A percentile compares a stretch with the other conserved stretches of the same genome.
Evolutionary conservation across 2,888 invertebrate genomes (phyloP).

Genomic region (Itoplectis maculator): DNA sequence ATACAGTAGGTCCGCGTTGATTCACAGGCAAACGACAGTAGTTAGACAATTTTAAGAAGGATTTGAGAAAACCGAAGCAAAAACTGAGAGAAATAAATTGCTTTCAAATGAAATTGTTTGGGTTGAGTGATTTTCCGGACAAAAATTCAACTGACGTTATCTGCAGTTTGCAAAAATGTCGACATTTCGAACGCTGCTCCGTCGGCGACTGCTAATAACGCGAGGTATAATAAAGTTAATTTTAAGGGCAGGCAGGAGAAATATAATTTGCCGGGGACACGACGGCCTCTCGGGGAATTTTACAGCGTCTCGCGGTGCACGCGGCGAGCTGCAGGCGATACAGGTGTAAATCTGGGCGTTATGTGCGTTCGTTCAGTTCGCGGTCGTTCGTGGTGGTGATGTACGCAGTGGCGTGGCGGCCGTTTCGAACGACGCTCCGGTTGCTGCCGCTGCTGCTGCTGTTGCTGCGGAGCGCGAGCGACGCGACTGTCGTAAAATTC

Average conservation of each 20-base stretch:
- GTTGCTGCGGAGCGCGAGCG: background rate
- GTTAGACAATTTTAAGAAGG: no score
- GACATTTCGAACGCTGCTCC: background rate
- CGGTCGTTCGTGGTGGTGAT: slow-evolving; percentile 11
- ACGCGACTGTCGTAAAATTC: slow-evolving; percentile 47
- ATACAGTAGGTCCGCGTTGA: no score
- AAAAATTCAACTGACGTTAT: no score
- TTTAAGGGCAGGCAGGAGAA: background rate
- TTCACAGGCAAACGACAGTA: no score
- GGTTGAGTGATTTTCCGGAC: no score
- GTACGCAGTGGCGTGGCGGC: background rate
- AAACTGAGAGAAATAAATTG: no score
- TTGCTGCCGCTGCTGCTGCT: no score
- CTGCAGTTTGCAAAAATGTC: background rate
- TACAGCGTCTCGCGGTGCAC: background rate
- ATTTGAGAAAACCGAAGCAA: no score
- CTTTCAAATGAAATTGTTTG: no score
- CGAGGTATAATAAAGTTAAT: background rate
- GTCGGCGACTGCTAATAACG: background rate
- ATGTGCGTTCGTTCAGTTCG: background rate
- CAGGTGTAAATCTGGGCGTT: slow-evolving; percentile 21
- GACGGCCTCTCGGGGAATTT: slow-evolving; percentile 15
- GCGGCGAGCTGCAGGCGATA: slow-evolving; percentile 1
- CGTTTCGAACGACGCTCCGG: background rate
- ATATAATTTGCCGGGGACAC: slow-evolving; percentile 19